Evolutionary conservation across 1,140 invertebrate genomes (phyloP).

Genomic region (Drosophila murphyi): DNA sequence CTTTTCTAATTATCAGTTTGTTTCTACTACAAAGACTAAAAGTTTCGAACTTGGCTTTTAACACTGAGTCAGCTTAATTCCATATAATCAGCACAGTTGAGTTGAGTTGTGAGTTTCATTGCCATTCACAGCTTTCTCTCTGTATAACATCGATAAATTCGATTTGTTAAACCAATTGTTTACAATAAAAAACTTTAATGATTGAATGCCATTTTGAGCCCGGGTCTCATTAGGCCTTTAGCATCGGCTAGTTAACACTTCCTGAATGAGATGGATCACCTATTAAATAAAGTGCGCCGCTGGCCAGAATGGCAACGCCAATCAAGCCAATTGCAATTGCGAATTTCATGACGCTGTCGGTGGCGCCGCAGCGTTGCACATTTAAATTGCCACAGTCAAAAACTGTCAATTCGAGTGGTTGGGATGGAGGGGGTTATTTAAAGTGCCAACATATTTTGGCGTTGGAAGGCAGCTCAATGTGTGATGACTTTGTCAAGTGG

Average conservation of each 20-base stretch:
- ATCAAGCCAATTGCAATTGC: constrained; percentile 67
- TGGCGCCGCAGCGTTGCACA: constrained; percentile 52
- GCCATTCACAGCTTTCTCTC: constrained; percentile 1
- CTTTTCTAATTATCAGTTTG: too few species aligned
- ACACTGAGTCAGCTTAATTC: background rate
- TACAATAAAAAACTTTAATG: background rate
- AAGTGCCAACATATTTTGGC: constrained; percentile 48
- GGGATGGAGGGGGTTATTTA: background rate
- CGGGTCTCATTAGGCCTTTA: constrained; percentile 20
- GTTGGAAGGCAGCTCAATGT: constrained; percentile 45
- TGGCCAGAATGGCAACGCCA: constrained; percentile 66
- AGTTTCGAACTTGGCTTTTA: background rate
- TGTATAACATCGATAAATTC: background rate
- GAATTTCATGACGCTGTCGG: constrained; percentile 33
- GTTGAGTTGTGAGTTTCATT: background rate
- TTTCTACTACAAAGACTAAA: too few species aligned
- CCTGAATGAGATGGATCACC: constrained; percentile 31
- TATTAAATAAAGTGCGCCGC: constrained; percentile 40
- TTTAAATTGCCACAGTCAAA: constrained; percentile 70
- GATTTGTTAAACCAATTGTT: background rate
- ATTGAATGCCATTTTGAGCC: constrained; percentile 3
- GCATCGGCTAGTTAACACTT: constrained; percentile 1
- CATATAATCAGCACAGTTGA: background rate
- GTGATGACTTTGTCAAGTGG: constrained; percentile 33
- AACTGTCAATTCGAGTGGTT: constrained; percentile 38